Base-by-base conservation (phyloP, 2,888 invertebrate species). In the Leptinotarsa tumamoca region DNA sequence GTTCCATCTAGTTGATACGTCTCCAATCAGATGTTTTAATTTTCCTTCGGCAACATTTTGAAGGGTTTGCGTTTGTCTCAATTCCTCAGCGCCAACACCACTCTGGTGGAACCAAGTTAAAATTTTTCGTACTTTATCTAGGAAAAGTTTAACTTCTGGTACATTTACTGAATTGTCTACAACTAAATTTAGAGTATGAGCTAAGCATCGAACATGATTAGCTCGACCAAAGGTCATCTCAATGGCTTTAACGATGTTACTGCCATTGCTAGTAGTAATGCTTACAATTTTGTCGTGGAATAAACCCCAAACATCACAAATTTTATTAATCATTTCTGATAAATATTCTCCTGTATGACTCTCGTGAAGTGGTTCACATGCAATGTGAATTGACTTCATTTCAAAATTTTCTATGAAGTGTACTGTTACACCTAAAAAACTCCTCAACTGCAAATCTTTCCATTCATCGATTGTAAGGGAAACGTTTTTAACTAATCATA, bases 1-100 rank as follows among this genome's bases (percentile, higher is more conserved):
- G 76, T 85, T 85, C 83, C 85, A 85, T 69, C 85, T 80, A 54
- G 85, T 85, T 68, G 81, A 78, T 68, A 85, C 84, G 14, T 71
- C 68, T 54, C 76, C 77, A 15, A 80, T 77, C 61, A 80, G 14
- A 67, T 67, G 50, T 77, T 83, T 83, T 75, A 63, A 54, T 54
- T 61, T 73, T 49, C 66, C 52, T 0, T 69, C 27, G 7, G 67
- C 17, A 67, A 67, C 21, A 49, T 49, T n/a, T 67, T 74, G 49
- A 4, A 14, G 33, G 17, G 43, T 43, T 50, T 72, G 75, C 14
- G 54, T 50, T 23, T 80, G 76, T 75, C 80, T 17, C 56, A 80
- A 70, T 56, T 79, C 72, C 67, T 81, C 77, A 27, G 72, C 54
- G 4, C 78, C 80, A 21, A 70, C 71, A n/a, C 71, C 76, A 73